phyloP scores from a whole-genome alignment of 2,113 vertebrate genomes.

The Eulemur macaco region DNA sequence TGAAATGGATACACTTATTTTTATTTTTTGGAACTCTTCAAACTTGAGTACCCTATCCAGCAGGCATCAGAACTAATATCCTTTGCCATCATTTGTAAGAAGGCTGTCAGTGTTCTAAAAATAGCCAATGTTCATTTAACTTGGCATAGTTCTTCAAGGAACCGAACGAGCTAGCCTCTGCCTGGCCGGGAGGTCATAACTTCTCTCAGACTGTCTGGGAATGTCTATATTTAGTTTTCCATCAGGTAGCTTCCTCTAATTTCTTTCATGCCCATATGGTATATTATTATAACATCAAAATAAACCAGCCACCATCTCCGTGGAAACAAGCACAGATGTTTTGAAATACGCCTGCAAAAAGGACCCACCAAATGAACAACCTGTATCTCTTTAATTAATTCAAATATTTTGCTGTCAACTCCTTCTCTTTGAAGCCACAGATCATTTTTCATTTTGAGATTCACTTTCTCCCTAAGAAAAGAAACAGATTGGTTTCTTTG shows the following conservation, averaged over 20 bases:
- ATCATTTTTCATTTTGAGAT: constrained; percentile 62
- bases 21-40: not conserved
- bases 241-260: constrained; percentile 56
- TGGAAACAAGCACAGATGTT: constrained; percentile 73
- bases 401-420: constrained; percentile 67
- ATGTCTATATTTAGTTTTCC: constrained; percentile 54
- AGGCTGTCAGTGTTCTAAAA: not conserved
- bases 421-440: constrained; percentile 59
- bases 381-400: constrained; percentile 66
- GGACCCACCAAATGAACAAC: constrained; percentile 5
- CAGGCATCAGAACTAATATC: not conserved
- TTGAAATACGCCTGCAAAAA: constrained; percentile 35
- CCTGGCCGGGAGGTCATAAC: not conserved
- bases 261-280: constrained; percentile 48
- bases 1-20: not conserved
- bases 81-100: not conserved
- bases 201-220: constrained; percentile 32
- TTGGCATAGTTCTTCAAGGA: not conserved
- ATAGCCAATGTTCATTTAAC: not conserved
- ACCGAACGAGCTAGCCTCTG: not conserved
- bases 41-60: not conserved
- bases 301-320: constrained; percentile 53
- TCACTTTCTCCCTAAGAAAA: constrained; percentile 57
- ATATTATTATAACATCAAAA: constrained; percentile 48
- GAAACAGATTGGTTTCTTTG: constrained; percentile 45